Conservation (phyloP, 2,888 invertebrate genomes). For the Pegoplata infirma region DNA sequence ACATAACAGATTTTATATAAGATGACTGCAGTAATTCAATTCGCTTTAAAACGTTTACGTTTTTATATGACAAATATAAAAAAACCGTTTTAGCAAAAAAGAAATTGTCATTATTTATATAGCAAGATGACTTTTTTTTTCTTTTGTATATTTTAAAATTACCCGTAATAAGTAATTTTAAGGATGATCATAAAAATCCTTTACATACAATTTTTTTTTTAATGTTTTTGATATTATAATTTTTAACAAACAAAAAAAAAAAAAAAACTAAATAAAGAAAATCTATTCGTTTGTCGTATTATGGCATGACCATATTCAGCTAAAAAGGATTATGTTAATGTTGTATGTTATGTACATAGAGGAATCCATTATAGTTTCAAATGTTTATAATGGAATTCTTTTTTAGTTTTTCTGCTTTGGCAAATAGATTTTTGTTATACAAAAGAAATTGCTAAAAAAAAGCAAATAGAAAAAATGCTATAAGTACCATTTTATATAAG, state of each 20-base stretch:
- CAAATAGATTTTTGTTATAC: too few species aligned
- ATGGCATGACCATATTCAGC: slow-evolving; percentile 12
- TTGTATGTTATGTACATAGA: neutral
- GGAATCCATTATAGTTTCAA: neutral
- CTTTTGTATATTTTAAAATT: too few species aligned
- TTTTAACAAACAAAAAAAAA: slow-evolving; percentile 13
- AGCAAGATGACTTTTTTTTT: slow-evolving; percentile 11
- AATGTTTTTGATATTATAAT: slow-evolving; percentile 57
- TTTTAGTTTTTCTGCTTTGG: too few species aligned
- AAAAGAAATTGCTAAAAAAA: too few species aligned
- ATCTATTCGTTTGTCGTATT: neutral
- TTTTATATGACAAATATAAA: slow-evolving; percentile 21
- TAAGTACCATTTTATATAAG: too few species aligned
- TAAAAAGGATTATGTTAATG: slow-evolving; percentile 46
- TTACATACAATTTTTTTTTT: slow-evolving; percentile 15
- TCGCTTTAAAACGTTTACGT: slow-evolving; percentile 49
- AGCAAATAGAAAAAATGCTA: too few species aligned
- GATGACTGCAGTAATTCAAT: slow-evolving; percentile 62
- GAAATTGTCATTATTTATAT: slow-evolving; percentile 37
- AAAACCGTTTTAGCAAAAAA: neutral
- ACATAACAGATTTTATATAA: slow-evolving; percentile 46
- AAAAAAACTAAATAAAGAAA: too few species aligned
- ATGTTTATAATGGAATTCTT: neutral
- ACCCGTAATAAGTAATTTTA: slow-evolving; percentile 50
- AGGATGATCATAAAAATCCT: slow-evolving; percentile 50